phyloP scores from a whole-genome alignment of 2,113 vertebrate genomes.

The Ceyx margarethae region DNA sequence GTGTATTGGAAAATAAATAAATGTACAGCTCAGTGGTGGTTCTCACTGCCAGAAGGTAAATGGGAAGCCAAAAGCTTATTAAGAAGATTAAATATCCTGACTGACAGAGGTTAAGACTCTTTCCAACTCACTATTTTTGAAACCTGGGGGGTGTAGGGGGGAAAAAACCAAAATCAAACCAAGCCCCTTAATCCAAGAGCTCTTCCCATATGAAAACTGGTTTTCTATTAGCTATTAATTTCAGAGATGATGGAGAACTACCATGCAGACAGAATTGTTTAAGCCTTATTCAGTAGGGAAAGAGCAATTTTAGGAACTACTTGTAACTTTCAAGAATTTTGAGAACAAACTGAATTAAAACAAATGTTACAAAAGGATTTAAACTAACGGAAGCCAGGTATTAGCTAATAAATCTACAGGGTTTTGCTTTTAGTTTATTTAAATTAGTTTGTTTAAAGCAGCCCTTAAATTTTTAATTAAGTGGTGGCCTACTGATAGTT shows the following conservation, averaged over 20 bases:
- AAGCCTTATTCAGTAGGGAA: background rate
- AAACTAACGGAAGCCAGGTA: background rate
- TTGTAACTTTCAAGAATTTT: background rate
- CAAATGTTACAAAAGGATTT: background rate
- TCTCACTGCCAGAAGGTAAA: background rate
- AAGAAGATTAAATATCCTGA: conserved; percentile 18
- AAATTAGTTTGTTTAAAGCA: background rate
- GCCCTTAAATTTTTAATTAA: background rate
- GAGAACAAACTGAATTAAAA: background rate
- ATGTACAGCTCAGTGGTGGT: background rate
- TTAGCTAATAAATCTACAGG: fast-evolving
- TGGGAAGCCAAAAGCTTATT: background rate
- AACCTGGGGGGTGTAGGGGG: fast-evolving
- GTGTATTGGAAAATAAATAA: background rate
- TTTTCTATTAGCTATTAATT: background rate
- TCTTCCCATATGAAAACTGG: background rate
- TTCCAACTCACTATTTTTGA: background rate
- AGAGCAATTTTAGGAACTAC: background rate
- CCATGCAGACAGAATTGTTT: background rate
- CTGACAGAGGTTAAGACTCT: background rate
- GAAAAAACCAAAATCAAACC: background rate
- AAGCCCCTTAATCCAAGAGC: background rate
- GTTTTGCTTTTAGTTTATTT: background rate
- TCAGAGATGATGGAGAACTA: background rate
- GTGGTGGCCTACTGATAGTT: background rate